A percentile compares a stretch with the other conserved stretches of the same genome.
Conservation (phyloP, 2,888 invertebrate species). For the Lasioglossum leucozonium region DNA sequence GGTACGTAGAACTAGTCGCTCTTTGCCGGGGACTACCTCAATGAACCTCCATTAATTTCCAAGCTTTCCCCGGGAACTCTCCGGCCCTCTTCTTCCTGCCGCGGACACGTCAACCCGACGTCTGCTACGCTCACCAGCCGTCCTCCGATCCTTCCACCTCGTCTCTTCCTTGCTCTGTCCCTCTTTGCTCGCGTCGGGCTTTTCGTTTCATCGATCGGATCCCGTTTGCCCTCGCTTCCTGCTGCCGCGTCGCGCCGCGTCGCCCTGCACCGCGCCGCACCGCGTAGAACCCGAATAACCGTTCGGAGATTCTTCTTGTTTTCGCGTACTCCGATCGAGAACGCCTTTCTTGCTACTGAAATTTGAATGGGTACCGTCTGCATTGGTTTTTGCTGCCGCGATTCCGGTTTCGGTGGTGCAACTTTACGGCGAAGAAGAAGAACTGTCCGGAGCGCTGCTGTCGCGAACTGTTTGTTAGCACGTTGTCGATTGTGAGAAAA, state of each 20-base stretch:
- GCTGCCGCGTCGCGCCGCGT: background rate
- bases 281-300: background rate
- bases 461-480: no score
- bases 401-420: background rate
- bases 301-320: background rate
- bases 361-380: background rate
- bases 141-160: slow-evolving; percentile 12
- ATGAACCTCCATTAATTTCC: slow-evolving; percentile 72
- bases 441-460: background rate
- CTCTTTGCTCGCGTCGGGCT: background rate
- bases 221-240: slow-evolving; percentile 12
- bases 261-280: no score
- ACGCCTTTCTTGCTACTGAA: background rate
- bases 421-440: background rate
- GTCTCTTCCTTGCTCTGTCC: background rate
- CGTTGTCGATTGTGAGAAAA: no score
- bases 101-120: slow-evolving; percentile 39
- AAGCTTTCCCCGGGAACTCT: slow-evolving; percentile 54
- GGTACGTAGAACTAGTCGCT: slow-evolving; percentile 67
- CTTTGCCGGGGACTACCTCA: slow-evolving; percentile 69
- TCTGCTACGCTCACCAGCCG: slow-evolving; percentile 11
- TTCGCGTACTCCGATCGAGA: background rate
- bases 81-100: slow-evolving; percentile 34
- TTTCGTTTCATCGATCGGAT: slow-evolving; percentile 17
- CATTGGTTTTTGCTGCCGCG: background rate